Percentiles rank a stretch among this genome's conserved stretches.
Conservation (phyloP, 2,113 vertebrate species). For the Globicephala melas region DNA sequence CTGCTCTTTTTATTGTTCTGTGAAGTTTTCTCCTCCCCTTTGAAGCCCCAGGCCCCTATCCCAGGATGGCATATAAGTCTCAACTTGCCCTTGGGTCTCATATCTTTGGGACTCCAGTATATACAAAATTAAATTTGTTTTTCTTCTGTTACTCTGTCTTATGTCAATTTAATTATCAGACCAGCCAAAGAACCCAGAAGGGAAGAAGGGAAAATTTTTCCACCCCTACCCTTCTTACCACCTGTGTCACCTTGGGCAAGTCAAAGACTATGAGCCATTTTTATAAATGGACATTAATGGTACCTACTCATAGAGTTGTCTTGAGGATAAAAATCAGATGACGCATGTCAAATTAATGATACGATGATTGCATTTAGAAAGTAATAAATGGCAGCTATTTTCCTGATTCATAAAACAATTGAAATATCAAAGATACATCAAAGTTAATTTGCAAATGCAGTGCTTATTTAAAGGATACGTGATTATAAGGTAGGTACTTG, state of each 20-base stretch:
- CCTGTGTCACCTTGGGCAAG: neutral
- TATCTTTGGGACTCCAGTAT: neutral
- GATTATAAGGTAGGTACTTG: neutral
- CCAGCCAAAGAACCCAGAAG: neutral
- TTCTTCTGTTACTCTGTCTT: neutral
- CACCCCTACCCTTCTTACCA: neutral
- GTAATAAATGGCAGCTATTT: neutral
- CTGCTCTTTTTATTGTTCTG: neutral
- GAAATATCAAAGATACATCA: neutral
- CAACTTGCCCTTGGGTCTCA: neutral
- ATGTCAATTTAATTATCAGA: neutral
- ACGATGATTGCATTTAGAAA: neutral
- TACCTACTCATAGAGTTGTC: neutral
- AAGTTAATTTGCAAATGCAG: neutral
- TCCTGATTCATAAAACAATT: neutral
- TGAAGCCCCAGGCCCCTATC: neutral
- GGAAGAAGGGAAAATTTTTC: neutral
- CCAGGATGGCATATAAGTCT: neutral
- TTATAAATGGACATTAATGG: neutral
- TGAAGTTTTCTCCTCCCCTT: neutral
- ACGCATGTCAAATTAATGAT: neutral
- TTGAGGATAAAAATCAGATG: neutral
- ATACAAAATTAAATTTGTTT: neutral
- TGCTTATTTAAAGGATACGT: neutral
- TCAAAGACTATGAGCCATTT: neutral